phyloP scores from a whole-genome alignment of 2,797 vertebrate species.

The Rhinoraja longicauda region DNA sequence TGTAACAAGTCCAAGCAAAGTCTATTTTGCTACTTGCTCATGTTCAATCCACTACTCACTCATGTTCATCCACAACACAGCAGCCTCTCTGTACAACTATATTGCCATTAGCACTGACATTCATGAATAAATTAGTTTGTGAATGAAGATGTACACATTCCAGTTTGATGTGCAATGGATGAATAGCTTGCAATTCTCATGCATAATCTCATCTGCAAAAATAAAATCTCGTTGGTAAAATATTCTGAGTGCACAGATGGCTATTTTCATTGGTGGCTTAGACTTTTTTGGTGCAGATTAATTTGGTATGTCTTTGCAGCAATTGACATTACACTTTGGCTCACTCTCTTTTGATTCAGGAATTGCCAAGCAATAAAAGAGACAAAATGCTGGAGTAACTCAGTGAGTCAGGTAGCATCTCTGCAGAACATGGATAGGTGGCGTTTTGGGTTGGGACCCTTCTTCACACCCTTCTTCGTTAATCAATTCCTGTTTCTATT shows the following conservation, averaged over 20 bases:
- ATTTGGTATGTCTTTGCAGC: neutral
- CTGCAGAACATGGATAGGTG: no score
- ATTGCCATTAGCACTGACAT: neutral
- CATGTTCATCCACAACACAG: no score
- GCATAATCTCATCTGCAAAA: neutral
- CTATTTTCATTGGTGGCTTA: neutral
- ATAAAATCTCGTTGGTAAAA: no score
- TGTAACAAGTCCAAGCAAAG: neutral
- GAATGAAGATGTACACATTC: neutral
- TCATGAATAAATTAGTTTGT: neutral
- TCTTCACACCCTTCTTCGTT: no score
- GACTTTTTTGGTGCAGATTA: neutral
- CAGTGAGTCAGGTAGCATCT: no score
- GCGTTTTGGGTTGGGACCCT: no score
- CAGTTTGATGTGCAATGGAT: neutral
- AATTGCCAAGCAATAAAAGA: neutral
- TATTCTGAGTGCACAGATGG: neutral
- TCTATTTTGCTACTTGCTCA: neutral
- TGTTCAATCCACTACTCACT: neutral
- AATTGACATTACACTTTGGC: neutral
- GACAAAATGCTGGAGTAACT: no score
- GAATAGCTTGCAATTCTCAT: neutral
- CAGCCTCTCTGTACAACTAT: neutral
- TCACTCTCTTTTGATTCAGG: neutral
- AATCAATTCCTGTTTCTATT: neutral